A percentile compares a stretch with the other conserved stretches of the same genome.
These are phyloP conservation scores for Acronicta alni DNA, from an alignment of 2,888 invertebrate species.

Conservation along the genomic window DNA sequence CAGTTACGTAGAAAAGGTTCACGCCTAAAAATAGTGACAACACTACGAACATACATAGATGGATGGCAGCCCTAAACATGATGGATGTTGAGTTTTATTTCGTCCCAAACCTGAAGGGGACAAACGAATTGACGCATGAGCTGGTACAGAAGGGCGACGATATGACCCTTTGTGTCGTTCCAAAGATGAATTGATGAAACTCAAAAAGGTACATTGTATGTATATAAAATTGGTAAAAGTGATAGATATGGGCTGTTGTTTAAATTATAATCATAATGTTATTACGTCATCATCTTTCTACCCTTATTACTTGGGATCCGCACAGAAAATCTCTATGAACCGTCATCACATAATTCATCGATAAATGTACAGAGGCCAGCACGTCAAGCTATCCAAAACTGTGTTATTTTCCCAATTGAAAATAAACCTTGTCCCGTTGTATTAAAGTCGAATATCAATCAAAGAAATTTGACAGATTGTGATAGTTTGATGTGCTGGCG, in stretches of 20 bases:
- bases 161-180: constrained; percentile 4
- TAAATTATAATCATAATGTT: too few species aligned
- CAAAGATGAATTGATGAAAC: constrained; percentile 15
- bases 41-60: constrained; percentile 1
- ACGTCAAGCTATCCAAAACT: too few species aligned
- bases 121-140: constrained; percentile 51
- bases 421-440: too few species aligned
- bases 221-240: constrained; percentile 4
- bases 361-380: too few species aligned
- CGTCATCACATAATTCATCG: too few species aligned
- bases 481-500: too few species aligned
- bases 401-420: too few species aligned
- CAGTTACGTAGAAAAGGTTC: not conserved
- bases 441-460: too few species aligned
- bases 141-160: constrained; percentile 30
- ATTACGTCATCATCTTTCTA: too few species aligned
- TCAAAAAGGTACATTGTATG: constrained; percentile 21
- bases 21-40: constrained; percentile 5
- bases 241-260: not conserved
- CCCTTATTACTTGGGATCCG: too few species aligned
- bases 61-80: constrained; percentile 20
- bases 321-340: too few species aligned
- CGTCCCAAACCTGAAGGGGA: constrained; percentile 34
- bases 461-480: too few species aligned
- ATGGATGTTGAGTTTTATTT: constrained; percentile 52